phyloP scores from a whole-genome alignment of 2,888 invertebrate species.

The Oscheius myriophilus region DNA sequence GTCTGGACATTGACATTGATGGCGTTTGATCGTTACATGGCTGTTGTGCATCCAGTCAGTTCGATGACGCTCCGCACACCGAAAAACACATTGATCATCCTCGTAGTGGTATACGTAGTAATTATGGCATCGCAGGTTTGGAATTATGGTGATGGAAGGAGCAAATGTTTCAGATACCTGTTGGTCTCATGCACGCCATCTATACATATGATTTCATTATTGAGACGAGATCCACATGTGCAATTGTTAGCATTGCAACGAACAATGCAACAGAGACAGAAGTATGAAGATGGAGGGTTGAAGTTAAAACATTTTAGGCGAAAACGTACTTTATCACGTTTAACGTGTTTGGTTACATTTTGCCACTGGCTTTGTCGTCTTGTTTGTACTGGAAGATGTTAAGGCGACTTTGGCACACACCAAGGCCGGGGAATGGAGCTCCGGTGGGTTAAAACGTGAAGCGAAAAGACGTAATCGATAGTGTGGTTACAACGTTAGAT shows the following conservation, averaged over 20 bases:
- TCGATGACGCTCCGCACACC: constrained; percentile 63
- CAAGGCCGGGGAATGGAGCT: constrained; percentile 50
- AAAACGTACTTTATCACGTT: constrained; percentile 79
- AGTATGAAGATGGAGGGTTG: constrained; percentile 4
- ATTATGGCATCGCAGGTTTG: constrained; percentile 62
- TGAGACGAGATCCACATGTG: constrained; percentile 64
- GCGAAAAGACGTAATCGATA: not conserved
- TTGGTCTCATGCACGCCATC: constrained; percentile 55
- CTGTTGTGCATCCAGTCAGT: constrained; percentile 88
- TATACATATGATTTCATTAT: constrained; percentile 63
- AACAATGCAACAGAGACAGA: constrained; percentile 27
- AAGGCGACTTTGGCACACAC: constrained; percentile 81
- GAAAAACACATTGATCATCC: constrained; percentile 58
- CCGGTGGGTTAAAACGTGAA: not conserved
- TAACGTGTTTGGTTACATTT: constrained; percentile 86
- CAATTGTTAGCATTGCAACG: constrained; percentile 62
- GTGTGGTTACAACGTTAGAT: too few species aligned
- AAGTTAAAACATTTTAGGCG: constrained; percentile 44
- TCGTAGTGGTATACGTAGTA: constrained; percentile 56
- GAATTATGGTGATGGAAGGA: not conserved
- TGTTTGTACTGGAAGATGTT: constrained; percentile 89
- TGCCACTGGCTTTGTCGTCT: constrained; percentile 86
- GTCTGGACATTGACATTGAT: constrained; percentile 92
- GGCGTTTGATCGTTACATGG: constrained; percentile 89
- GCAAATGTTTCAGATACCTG: constrained; percentile 44